Conservation (phyloP, 2,797 vertebrate genomes). For the Pipistrellus kuhlii region DNA sequence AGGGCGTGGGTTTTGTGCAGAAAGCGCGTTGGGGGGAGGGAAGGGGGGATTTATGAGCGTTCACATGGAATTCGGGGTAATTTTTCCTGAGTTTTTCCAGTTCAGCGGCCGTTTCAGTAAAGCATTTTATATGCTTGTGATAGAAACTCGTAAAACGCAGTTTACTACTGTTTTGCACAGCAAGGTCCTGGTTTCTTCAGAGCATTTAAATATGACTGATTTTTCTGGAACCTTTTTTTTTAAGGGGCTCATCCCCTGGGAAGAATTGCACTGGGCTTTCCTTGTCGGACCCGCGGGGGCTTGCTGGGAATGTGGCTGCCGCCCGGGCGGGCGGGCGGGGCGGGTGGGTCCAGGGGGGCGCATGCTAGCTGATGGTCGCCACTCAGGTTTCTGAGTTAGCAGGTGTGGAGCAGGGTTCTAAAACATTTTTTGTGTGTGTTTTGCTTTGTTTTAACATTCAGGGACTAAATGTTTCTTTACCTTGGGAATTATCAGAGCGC, state of each 20-base stretch:
- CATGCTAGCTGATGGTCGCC: background rate
- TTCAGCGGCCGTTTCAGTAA: slow-evolving; percentile 87
- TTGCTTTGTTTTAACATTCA: background rate
- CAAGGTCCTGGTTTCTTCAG: slow-evolving; percentile 66
- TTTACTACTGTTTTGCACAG: slow-evolving; percentile 88
- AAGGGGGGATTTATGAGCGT: slow-evolving; percentile 83
- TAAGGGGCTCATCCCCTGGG: background rate
- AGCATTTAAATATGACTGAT: slow-evolving; percentile 69
- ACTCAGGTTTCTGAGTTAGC: background rate
- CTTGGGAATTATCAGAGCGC: background rate
- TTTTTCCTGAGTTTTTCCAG: slow-evolving; percentile 88
- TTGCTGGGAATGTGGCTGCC: background rate
- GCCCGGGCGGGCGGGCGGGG: background rate
- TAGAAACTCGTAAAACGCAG: slow-evolving; percentile 79
- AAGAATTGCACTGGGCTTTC: background rate
- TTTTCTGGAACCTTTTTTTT: slow-evolving; percentile 64
- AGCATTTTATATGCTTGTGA: slow-evolving; percentile 89
- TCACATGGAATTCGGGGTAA: slow-evolving; percentile 86
- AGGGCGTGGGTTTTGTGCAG: slow-evolving; percentile 75
- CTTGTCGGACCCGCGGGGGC: fast-evolving
- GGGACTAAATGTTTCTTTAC: slow-evolving; percentile 35
- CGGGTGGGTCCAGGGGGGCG: too few species aligned
- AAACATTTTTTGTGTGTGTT: background rate
- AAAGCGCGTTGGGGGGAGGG: slow-evolving; percentile 75
- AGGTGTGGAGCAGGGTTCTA: background rate